Evolutionary conservation across 2,888 invertebrate species (phyloP).

Genomic region (Brachyptera risi): DNA sequence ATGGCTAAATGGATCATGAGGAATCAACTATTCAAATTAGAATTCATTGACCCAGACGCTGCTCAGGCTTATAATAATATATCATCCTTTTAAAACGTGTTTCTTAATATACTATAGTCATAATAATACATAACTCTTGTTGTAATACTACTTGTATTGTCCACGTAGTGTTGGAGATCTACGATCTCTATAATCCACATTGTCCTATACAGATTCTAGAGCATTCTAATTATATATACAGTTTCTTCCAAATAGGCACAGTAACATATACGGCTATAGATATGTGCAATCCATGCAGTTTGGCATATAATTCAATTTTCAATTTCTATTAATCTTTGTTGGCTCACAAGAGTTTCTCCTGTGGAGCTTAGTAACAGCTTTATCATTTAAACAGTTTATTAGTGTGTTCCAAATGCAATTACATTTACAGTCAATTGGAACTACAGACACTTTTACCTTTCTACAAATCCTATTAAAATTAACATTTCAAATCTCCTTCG

Average conservation of each 20-base stretch:
- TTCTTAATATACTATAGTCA: too few relatives aligned
- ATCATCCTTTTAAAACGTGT: conserved; percentile 8
- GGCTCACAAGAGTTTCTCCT: too few relatives aligned
- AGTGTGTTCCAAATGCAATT: too few relatives aligned
- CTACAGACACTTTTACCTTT: not conserved
- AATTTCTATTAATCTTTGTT: too few relatives aligned
- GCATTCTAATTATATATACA: too few relatives aligned
- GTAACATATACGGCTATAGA: too few relatives aligned
- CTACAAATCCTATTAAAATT: conserved; percentile 13
- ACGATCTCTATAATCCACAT: conserved; percentile 1
- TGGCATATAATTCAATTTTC: too few relatives aligned
- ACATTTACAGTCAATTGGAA: not conserved
- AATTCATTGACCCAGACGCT: conserved; percentile 11
- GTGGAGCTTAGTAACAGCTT: too few relatives aligned
- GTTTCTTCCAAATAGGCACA: not conserved
- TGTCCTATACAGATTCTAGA: conserved; percentile 2
- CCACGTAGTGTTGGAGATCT: not conserved
- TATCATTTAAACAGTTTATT: too few relatives aligned
- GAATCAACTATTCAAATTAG: conserved; percentile 16
- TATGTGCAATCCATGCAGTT: too few relatives aligned
- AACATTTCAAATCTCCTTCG: not conserved
- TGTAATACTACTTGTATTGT: too few relatives aligned
- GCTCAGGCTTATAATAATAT: conserved; percentile 6
- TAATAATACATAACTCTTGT: too few relatives aligned
- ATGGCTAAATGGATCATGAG: conserved; percentile 2